A percentile compares a stretch with the other conserved stretches of the same genome.
These are phyloP conservation scores for Caenorhabditis auriculariae DNA, from an alignment of 2,888 invertebrate genomes.

Conservation along the genomic window DNA sequence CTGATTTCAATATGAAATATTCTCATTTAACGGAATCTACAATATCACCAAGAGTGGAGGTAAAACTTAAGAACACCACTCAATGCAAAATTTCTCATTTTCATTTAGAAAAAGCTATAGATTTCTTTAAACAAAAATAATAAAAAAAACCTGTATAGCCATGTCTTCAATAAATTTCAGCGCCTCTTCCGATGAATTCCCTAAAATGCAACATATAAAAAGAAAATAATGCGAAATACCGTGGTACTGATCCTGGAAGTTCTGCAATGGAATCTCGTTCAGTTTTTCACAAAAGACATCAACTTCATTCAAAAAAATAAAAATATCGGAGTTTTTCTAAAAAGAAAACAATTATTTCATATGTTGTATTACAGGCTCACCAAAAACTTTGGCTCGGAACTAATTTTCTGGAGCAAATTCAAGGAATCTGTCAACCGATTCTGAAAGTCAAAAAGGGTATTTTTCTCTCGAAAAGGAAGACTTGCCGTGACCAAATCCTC, in stretches of 20 bases:
- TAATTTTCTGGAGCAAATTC: constrained; percentile 33
- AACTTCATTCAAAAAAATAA: constrained; percentile 52
- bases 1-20: too few species aligned
- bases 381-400: constrained; percentile 39
- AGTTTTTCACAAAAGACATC: constrained; percentile 55
- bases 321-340: too few species aligned
- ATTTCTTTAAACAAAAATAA: constrained; percentile 1
- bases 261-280: constrained; percentile 29
- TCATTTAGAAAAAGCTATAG: too few species aligned
- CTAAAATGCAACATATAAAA: constrained; percentile 18
- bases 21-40: too few species aligned
- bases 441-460: constrained; percentile 16
- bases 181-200: constrained; percentile 44
- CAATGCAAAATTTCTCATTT: too few species aligned
- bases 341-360: not conserved
- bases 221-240: constrained; percentile 16
- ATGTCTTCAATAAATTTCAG: constrained; percentile 38
- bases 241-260: constrained; percentile 32
- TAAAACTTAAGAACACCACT: too few species aligned
- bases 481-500: constrained; percentile 38
- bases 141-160: constrained; percentile 8
- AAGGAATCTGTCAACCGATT: constrained; percentile 46
- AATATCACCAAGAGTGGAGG: too few species aligned
- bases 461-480: not conserved
- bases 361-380: not conserved